Base-by-base conservation (phyloP, 53 echinoderm and acorn worm genomes). In the Actinopyga echinites region DNA sequence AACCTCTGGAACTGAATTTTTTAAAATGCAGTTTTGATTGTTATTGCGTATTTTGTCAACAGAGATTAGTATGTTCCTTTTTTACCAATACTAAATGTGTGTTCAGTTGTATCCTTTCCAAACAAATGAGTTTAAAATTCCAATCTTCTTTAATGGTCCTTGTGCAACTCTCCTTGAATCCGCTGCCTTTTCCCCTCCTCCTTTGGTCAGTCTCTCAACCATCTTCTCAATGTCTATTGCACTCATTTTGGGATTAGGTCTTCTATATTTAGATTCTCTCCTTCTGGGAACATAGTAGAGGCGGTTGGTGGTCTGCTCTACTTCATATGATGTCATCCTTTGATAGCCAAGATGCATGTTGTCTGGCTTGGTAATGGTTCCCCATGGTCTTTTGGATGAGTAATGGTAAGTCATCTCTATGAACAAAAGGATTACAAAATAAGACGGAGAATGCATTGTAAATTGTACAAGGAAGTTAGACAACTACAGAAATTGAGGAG, bases 91-190 rank as follows among this genome's bases (percentile, higher is more conserved):
- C 2, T 6, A 49, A 49, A 0, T 49, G 17, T 49, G 49, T 0
- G 49, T 24, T 91, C 89, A 97, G 57, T 97, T 97, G 78, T 99
- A 99, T 21, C 99, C 99, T 69, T 99, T 95, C 99, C 99, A 99
- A 10, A 89, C 99, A 85, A 95, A 99, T 26, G 99, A 99, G 86
- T 99, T 99, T 66, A 99, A 79, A 85, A 95, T 92, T 30, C 94
- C 99, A 31, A 97, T 97, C 6, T 94, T 94, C 60, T 87, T 94
- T 28, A 99, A 87, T 25, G 84, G 82, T 29, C 99, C 99, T 75
- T 99, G 89, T 17, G 92, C 87, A 31, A 99, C 94, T 10, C 99
- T 89, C 61, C 82, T 86, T 21, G 99, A 73, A 55, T 95, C 95
- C 0, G 94, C 69, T 30, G 89, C 92, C 74, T 87, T 95, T 32